Conservation (phyloP, 2,797 vertebrate genomes). For the Ibycter americanus region DNA sequence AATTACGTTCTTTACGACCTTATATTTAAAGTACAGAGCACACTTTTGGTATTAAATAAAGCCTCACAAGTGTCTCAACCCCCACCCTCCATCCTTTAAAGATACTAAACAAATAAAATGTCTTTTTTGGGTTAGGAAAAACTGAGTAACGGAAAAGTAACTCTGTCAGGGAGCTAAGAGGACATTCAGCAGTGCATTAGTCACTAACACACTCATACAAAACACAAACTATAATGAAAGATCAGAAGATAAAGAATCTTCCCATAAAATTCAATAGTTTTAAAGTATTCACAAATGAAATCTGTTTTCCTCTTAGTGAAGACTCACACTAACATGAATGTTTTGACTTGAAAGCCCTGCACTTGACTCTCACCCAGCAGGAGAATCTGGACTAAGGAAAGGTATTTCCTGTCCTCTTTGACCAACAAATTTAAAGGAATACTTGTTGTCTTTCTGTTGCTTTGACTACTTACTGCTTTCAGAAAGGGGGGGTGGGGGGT, state of each 20-base stretch:
- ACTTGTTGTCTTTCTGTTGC: background rate
- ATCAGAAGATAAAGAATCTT: background rate
- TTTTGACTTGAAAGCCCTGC: background rate
- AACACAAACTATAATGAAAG: background rate
- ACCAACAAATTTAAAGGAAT: background rate
- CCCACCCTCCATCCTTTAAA: background rate
- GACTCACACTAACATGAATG: background rate
- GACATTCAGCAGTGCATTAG: background rate
- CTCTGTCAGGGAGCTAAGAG: background rate
- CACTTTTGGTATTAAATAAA: background rate
- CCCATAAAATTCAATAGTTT: background rate
- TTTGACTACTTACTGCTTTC: background rate
- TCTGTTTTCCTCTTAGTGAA: background rate
- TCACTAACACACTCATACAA: background rate
- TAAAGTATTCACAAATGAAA: background rate
- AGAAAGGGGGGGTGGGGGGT: background rate
- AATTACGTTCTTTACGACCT: background rate
- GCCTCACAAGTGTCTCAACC: background rate
- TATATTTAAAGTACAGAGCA: background rate
- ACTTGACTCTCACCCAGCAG: background rate
- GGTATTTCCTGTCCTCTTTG: slow-evolving; percentile 16
- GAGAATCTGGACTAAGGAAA: background rate
- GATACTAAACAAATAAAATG: background rate
- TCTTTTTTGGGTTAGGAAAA: background rate
- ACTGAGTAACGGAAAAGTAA: background rate